Evolutionary conservation across 2,797 vertebrate species (phyloP).

Genomic region (Bryconaethiops microstoma): DNA sequence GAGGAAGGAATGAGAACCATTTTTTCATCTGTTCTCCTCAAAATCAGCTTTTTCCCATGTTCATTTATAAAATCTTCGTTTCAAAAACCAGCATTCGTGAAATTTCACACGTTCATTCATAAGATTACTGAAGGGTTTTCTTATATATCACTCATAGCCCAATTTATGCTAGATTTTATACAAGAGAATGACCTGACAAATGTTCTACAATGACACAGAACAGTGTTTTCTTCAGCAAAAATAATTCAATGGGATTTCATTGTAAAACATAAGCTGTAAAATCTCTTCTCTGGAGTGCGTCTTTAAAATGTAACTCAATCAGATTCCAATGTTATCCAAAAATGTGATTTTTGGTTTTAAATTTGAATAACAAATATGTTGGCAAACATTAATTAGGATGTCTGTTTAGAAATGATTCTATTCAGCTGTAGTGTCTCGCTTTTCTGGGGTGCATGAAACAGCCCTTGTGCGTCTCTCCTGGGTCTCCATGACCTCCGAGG

Average conservation of each 20-base stretch:
- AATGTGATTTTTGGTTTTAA: too few relatives aligned
- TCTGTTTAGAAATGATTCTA: too few relatives aligned
- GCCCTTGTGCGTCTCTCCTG: neutral
- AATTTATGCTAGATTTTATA: neutral
- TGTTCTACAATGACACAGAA: too few relatives aligned
- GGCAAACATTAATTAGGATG: too few relatives aligned
- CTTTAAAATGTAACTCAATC: too few relatives aligned
- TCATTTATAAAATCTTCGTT: neutral
- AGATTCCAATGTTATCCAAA: too few relatives aligned
- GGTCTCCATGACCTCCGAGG: conserved; percentile 20
- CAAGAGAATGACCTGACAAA: neutral
- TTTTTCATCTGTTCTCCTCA: neutral
- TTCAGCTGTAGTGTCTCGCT: neutral
- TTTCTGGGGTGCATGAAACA: neutral
- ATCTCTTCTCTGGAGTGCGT: too few relatives aligned
- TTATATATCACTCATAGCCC: neutral
- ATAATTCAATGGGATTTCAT: too few relatives aligned
- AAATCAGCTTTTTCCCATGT: neutral
- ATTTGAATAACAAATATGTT: too few relatives aligned
- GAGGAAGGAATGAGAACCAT: neutral
- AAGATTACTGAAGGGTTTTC: neutral
- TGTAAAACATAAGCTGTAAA: too few relatives aligned
- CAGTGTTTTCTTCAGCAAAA: neutral
- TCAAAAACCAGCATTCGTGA: neutral
- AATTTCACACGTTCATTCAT: neutral